These are phyloP conservation scores for Butastur rufipennis DNA, from an alignment of 2,113 vertebrate genomes.

Conservation along the genomic window DNA sequence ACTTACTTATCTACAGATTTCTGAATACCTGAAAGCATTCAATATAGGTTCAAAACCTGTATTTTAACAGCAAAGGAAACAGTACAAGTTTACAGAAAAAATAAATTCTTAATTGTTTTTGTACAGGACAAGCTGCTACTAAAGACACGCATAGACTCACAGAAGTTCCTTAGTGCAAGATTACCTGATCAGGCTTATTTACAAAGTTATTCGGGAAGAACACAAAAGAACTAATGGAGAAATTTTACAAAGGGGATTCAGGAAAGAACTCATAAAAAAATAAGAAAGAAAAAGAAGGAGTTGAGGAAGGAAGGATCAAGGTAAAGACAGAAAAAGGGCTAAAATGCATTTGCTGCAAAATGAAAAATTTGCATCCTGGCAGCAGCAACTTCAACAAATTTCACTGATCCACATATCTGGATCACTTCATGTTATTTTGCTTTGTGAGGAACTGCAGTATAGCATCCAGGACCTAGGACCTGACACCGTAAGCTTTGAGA, in stretches of 20 bases:
- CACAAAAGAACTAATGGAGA: background rate
- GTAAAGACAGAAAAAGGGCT: background rate
- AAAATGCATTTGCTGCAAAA: background rate
- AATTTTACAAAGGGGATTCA: background rate
- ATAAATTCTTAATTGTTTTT: background rate
- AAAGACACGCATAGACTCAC: background rate
- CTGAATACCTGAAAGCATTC: background rate
- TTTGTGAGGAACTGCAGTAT: background rate
- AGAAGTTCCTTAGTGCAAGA: background rate
- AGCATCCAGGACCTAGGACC: background rate
- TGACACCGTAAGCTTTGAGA: background rate
- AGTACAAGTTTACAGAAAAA: background rate
- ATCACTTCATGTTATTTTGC: background rate
- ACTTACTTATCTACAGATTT: background rate
- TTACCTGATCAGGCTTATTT: background rate
- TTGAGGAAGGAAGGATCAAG: background rate
- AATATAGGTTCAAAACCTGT: background rate
- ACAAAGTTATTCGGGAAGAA: background rate
- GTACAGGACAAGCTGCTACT: background rate
- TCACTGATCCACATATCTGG: background rate
- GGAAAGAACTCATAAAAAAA: background rate
- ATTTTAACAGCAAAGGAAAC: background rate
- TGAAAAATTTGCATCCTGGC: background rate
- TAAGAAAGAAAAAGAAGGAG: background rate
- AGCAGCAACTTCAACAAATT: background rate